These are phyloP conservation scores for Dryobates pubescens DNA, from an alignment of 2,797 vertebrate species.

Conservation along the genomic window DNA sequence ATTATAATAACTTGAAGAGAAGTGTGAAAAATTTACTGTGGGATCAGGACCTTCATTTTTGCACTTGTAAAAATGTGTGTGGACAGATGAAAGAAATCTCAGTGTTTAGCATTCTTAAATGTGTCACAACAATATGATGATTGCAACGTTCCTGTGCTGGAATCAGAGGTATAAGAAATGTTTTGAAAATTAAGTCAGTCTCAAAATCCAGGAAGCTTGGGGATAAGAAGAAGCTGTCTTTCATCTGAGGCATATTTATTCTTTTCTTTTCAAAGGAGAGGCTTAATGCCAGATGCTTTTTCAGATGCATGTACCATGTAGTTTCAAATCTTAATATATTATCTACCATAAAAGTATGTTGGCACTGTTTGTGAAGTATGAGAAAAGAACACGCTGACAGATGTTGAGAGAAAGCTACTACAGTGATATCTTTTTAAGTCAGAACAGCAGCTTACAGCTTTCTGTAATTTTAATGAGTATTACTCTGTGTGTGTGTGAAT, in stretches of 20 bases:
- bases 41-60: not conserved
- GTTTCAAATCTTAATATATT: slow-evolving; percentile 5
- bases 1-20: not conserved
- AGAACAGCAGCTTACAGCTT: not conserved
- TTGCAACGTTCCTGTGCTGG: not conserved
- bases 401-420: not conserved
- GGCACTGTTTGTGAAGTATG: not conserved
- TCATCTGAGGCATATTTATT: not conserved
- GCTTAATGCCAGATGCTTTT: not conserved
- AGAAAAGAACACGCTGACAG: not conserved
- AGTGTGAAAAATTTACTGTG: not conserved
- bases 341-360: not conserved
- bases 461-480: not conserved
- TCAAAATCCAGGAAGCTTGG: not conserved
- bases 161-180: not conserved
- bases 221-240: slow-evolving; percentile 7
- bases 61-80: not conserved
- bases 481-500: not conserved
- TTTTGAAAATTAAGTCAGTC: not conserved
- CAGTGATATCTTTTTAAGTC: not conserved
- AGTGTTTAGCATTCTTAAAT: not conserved
- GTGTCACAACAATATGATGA: not conserved
- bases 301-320: not conserved
- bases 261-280: not conserved
- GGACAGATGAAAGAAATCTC: not conserved